Base-by-base conservation (phyloP, 2,113 vertebrate species). In the Arothron firmamentum region DNA sequence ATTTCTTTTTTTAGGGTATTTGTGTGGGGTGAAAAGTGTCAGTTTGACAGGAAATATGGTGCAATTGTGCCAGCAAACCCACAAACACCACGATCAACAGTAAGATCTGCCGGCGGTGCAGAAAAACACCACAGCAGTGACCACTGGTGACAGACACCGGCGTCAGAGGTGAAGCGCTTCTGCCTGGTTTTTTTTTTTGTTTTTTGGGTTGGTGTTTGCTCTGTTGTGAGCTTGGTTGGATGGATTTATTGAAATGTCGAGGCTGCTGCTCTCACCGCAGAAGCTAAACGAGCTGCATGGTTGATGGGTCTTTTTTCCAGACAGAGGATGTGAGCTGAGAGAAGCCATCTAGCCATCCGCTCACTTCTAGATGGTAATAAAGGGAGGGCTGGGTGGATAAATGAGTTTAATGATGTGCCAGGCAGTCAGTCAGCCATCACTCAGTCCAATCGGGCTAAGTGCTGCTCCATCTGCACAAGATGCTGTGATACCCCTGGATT, bases 401-500 rank as follows among this genome's bases (percentile, higher is more conserved):
- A 83, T 69, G 31, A 80, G 79, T 72, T 53, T 67, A 58, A 75
- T 76, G 62, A 78, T 75, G 63, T 55, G 59, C 56, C 58, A 42
- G 1, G 5, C 25, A 28, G 25, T 20, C 75, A 31, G 47, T 69
- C 21, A 19, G 64, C 58, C 74, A 80, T 73, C 73, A 70, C 67
- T 80, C 75, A 65, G 16, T 71, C 63, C 65, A 73, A 63, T 71
- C 62, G 70, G 60, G 52, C 67, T 78, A 77, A 80, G 75, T 82
- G 83, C 71, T 61, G 47, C 50, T 61, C 45, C 64, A 23, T 65
- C 60, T 5, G 0, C 19, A 60, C 52, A 43, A 56, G 45, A 65
- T 21, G 5, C 16, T 11, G 23, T 60, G 72, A 62, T 64, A 52
- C 57, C 65, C 43, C 42, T 19, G 9, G 41, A 19, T 59, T 49